These are phyloP conservation scores for Drosophila ustulata DNA, from an alignment of 2,888 invertebrate species.

Conservation along the genomic window DNA sequence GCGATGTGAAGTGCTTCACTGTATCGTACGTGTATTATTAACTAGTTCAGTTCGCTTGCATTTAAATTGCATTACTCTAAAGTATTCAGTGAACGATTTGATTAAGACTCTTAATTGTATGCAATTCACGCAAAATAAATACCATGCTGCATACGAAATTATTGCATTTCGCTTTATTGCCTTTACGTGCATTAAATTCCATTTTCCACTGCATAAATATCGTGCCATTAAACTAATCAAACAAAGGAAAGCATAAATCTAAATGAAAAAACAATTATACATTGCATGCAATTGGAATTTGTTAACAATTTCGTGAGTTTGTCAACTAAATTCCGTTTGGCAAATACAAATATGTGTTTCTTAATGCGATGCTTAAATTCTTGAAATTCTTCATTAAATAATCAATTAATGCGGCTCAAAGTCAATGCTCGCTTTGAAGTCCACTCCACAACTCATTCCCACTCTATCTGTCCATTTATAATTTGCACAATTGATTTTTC, in stretches of 20 bases:
- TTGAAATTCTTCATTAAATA: constrained; percentile 6
- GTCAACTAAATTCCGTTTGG: constrained; percentile 1
- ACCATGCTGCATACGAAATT: constrained; percentile 7
- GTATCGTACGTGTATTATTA: constrained; percentile 7
- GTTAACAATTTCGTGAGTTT: background rate
- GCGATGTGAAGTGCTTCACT: background rate
- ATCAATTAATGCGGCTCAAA: constrained; percentile 8
- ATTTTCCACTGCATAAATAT: constrained; percentile 39
- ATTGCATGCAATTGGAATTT: constrained; percentile 15
- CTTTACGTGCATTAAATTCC: constrained; percentile 44
- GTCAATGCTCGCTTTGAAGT: background rate
- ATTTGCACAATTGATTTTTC: constrained; percentile 48
- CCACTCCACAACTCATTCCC: background rate
- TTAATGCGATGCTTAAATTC: background rate
- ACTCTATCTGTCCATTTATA: constrained; percentile 5
- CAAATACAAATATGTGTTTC: background rate
- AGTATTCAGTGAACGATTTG: background rate
- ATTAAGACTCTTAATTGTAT: constrained; percentile 11
- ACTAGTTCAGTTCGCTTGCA: constrained; percentile 10
- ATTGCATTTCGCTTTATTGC: constrained; percentile 26
- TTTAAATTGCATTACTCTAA: background rate
- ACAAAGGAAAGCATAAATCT: constrained; percentile 10
- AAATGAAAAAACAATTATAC: background rate
- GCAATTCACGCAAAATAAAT: constrained; percentile 42
- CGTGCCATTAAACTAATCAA: constrained; percentile 10